Base-by-base conservation (phyloP, 2,797 vertebrate genomes). In the Ataeniobius toweri region DNA sequence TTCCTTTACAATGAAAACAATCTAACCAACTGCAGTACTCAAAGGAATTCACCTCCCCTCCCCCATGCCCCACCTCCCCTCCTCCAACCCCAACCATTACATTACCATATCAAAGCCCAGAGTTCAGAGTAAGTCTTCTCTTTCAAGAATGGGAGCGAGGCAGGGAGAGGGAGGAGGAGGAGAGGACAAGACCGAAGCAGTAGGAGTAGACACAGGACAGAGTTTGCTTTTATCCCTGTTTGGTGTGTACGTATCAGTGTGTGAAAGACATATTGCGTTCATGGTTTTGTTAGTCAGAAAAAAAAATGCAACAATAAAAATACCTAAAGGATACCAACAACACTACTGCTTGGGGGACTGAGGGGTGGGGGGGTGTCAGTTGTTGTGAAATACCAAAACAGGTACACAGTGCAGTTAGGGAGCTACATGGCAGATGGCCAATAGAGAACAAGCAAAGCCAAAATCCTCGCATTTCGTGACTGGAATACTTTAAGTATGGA, bases 1-100 rank as follows among this genome's bases (percentile, higher is more conserved):
- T 96, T 96, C 94, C 93, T 96, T 95, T 95, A 96, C 94, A 96
- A 96, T 96, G 94, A 96, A 94, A 95, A 95, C 95, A 95, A 95
- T 95, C 94, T 95, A 93, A 93, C 94, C 93, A 95, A 96, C 94
- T 95, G 94, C 95, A 95, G 94, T 91, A 95, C 95, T 95, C 93
- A 75, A 91, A 96, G 95, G 95, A 96, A 96, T 95, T 95, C 94
- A 93, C 91, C 92, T 92, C 93, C 94, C 95, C 93, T 94, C 94
- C 94, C 94, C 94, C 95, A 93, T 89, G 71, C 82, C 86, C 88
- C 89, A 80, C 85, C 88, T 75, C 85, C 89, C 88, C 89, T 89
- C 88, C 87, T 81, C 90, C 91, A 65, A 86, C 91, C 90, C 88
- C 92, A 93, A 68, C 93, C 91, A 93, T 89, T 82, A 95, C 92